These are phyloP conservation scores for Haliclona indistincta DNA, from an alignment of 37 sponge, comb jelly and placozoan species.

Conservation along the genomic window DNA sequence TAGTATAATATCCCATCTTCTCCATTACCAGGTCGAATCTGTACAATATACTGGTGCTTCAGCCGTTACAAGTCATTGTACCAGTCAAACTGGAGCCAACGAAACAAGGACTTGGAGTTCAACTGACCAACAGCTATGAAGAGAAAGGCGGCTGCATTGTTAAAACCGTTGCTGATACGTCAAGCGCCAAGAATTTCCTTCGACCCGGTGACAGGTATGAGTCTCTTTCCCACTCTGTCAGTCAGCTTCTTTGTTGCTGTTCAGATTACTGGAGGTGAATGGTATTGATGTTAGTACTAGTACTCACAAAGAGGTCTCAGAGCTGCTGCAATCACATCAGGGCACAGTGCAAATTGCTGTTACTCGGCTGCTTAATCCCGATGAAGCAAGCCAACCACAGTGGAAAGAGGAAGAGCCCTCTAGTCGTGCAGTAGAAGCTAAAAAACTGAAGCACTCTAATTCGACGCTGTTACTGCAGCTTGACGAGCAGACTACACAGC, in stretches of 20 bases:
- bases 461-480: background rate
- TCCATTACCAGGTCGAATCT: background rate
- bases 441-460: conserved; percentile 18
- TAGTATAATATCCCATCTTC: background rate
- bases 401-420: background rate
- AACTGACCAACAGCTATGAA: conserved; percentile 9
- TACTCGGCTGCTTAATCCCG: conserved; percentile 3
- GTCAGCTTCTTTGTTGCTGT: background rate
- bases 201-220: conserved; percentile 21
- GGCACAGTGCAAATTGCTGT: conserved; percentile 32
- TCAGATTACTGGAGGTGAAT: conserved; percentile 48
- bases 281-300: conserved; percentile 22
- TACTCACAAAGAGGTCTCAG: conserved; percentile 11
- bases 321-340: conserved; percentile 8
- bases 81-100: conserved; percentile 18
- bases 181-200: background rate
- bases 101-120: conserved; percentile 20
- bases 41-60: background rate
- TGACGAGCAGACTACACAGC: background rate
- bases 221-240: too few species aligned
- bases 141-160: conserved; percentile 37
- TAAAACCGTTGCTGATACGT: conserved; percentile 9
- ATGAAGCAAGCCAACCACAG: background rate
- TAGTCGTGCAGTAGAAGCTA: too few species aligned
- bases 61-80: conserved; percentile 5